These are phyloP conservation scores for Hirundichthys speculiger DNA, from an alignment of 2,113 vertebrate genomes.

Conservation along the genomic window DNA sequence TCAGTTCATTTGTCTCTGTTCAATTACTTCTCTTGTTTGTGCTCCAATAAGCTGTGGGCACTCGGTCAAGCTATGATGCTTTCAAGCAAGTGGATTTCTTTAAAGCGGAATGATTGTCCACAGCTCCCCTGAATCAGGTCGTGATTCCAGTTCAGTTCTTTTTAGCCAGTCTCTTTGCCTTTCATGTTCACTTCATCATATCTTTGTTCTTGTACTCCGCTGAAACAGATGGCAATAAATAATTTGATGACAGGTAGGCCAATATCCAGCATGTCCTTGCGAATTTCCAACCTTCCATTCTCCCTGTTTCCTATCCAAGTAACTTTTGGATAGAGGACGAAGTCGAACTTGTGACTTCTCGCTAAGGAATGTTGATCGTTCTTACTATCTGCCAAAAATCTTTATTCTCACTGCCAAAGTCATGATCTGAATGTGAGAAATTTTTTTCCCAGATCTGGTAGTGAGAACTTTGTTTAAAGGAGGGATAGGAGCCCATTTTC, in stretches of 20 bases:
- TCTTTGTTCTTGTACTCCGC: conserved; percentile 35
- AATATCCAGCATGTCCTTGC: conserved; percentile 40
- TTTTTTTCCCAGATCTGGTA: conserved; percentile 67
- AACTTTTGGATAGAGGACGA: conserved; percentile 49
- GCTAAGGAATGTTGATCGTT: conserved; percentile 63
- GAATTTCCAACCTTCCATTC: conserved; percentile 31
- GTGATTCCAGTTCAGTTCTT: conserved; percentile 9
- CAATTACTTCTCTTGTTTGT: conserved; percentile 24
- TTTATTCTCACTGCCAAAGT: conserved; percentile 62
- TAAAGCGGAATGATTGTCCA: conserved; percentile 34
- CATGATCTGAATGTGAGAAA: conserved; percentile 67
- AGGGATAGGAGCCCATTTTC: conserved; percentile 25
- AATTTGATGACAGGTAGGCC: conserved; percentile 25
- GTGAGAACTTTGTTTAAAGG: conserved; percentile 35
- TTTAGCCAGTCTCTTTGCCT: conserved; percentile 21
- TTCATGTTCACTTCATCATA: conserved; percentile 38
- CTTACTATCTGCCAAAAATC: conserved; percentile 59
- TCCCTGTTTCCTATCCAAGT: conserved; percentile 45
- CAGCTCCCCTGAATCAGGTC: conserved; percentile 26
- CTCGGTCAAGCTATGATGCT: conserved; percentile 29
- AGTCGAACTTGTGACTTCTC: conserved; percentile 69
- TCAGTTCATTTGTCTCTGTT: conserved; percentile 28
- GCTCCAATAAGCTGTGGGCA: conserved; percentile 12
- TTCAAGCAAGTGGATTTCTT: conserved; percentile 42
- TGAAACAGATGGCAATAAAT: conserved; percentile 41